Base-by-base conservation (phyloP, 2,888 invertebrate genomes). In the Ochlodes sylvanus region DNA sequence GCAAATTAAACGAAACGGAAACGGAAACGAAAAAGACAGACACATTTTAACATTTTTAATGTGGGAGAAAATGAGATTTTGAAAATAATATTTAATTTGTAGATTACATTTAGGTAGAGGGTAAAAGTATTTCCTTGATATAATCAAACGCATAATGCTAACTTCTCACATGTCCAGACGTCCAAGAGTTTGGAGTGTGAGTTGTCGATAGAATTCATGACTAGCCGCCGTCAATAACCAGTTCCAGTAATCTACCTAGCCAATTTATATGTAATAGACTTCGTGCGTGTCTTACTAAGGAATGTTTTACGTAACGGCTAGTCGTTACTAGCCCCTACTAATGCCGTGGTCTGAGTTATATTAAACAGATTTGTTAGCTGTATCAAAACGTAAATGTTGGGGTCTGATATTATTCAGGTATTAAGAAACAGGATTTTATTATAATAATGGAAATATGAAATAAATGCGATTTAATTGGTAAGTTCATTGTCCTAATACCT, bases 181-280 rank as follows among this genome's bases (percentile, higher is more conserved):
- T 57, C 47, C 41, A 14, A 65, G 50, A 52, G 65, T 58, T 52
- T 52, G 41, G 65, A 57, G 58, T 65, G 58, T 65, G 58, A 65
- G 58, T 34, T 65, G 66, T 54, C 58, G 58, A 66, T 66, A 60
- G 60, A 66, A 66, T 66, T 69, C 62, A 69, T 69, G 54, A 63
- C 64, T 64, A 38, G 64, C 15, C 66, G 42, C 56, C 63, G 64
- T 65, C 68, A 64, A 61, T 66, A 71, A 74, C 72, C 71, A 69
- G 68, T 72, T 67, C 65, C 66, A 68, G 68, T 66, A 72, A 72
- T 71, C 72, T 69, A 72, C 65, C 62, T 47, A 67, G 72, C 66
- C 72, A 73, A 75, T 75, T 75, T 74, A 75, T 73, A 72, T 71
- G 71, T 74, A 76, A 73, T 71, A 73, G 70, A 68, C 55, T 75